Conservation (phyloP, 2,888 invertebrate species). For the Lingula anatina region DNA sequence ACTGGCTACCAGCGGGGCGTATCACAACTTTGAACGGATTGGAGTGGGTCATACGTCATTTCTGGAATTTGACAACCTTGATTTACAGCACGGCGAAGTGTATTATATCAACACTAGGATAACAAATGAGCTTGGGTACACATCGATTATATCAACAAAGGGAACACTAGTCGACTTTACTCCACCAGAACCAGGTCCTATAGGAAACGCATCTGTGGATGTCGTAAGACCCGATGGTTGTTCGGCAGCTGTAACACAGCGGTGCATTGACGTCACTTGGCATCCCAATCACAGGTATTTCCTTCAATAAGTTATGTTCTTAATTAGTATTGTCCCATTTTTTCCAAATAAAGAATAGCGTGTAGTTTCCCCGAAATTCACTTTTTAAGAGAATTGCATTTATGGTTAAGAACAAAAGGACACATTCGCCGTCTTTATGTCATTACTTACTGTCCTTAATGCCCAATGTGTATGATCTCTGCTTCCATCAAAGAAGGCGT, state of each 20-base stretch:
- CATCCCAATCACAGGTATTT: conserved; percentile 21
- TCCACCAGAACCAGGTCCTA: conserved; percentile 23
- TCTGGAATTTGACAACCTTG: conserved; percentile 13
- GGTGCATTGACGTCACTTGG: conserved; percentile 19
- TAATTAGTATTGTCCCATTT: too few relatives aligned
- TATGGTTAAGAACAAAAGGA: too few relatives aligned
- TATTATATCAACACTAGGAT: conserved; percentile 24
- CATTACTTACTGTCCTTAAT: too few relatives aligned
- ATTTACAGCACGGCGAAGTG: conserved; percentile 17
- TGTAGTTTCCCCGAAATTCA: too few relatives aligned
- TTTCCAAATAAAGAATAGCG: too few relatives aligned
- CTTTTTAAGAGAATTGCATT: too few relatives aligned
- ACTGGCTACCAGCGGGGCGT: conserved; percentile 19
- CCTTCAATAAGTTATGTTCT: too few relatives aligned
- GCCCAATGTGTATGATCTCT: too few relatives aligned
- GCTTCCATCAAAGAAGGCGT: too few relatives aligned
- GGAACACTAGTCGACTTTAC: conserved; percentile 27
- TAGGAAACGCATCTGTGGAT: conserved; percentile 13
- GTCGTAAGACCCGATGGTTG: conserved; percentile 16
- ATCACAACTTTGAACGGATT: conserved; percentile 23
- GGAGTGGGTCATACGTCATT: conserved; percentile 18
- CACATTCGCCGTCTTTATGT: too few relatives aligned
- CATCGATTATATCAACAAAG: conserved; percentile 14
- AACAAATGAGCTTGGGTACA: conserved; percentile 21
- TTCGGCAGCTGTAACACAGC: conserved; percentile 20